A percentile compares a stretch with the other conserved stretches of the same genome.
Conservation (phyloP, 1,140 invertebrate genomes). For the Acromyrmex heyeri region DNA sequence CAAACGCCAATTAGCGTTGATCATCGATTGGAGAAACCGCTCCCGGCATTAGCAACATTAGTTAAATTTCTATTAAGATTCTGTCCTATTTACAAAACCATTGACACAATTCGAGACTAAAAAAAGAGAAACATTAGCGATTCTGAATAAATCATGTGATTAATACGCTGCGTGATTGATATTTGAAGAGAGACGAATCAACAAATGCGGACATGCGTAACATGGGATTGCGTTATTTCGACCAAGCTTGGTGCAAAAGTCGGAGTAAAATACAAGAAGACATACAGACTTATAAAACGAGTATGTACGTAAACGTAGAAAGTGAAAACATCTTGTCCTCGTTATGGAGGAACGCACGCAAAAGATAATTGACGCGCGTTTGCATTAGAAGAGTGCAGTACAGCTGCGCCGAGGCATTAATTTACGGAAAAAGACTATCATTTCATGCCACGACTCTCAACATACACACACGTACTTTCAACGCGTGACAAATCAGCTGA, state of each 20-base stretch:
- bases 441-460: neutral
- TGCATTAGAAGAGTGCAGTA: neutral
- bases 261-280: neutral
- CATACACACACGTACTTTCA: neutral
- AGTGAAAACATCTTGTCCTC: constrained; percentile 42
- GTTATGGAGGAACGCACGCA: neutral
- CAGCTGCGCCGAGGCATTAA: constrained; percentile 14
- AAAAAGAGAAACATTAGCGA: constrained; percentile 16
- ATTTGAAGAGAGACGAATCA: neutral
- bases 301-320: constrained; percentile 2
- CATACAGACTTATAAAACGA: neutral
- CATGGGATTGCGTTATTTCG: neutral
- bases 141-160: constrained; percentile 46
- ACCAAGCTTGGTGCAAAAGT: neutral
- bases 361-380: constrained; percentile 37
- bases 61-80: constrained; percentile 37
- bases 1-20: constrained; percentile 73
- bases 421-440: constrained; percentile 19
- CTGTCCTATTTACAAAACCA: constrained; percentile 63
- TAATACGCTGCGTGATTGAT: constrained; percentile 19
- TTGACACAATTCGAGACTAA: constrained; percentile 4
- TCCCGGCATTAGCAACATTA: constrained; percentile 67
- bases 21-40: constrained; percentile 74
- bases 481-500: constrained; percentile 59
- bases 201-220: neutral